These are phyloP conservation scores for Centropristis striata DNA, from an alignment of 2,113 vertebrate genomes.

Conservation along the genomic window DNA sequence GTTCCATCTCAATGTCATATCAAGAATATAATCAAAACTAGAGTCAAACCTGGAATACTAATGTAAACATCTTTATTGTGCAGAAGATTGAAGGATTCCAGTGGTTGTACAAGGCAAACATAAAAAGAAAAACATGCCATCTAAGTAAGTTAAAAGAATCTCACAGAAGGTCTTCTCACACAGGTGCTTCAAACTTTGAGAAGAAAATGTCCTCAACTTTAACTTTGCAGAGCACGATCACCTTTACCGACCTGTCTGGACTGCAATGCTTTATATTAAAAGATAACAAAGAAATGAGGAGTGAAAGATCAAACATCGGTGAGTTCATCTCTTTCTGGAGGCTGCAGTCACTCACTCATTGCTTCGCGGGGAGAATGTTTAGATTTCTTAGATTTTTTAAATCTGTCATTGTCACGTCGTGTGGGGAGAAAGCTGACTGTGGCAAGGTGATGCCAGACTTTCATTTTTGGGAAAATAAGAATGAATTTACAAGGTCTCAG, in stretches of 20 bases:
- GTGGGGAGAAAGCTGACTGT: neutral
- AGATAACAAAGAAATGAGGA: slow-evolving; percentile 11
- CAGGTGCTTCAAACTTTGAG: neutral
- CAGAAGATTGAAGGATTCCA: too few relatives aligned
- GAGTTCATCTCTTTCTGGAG: neutral
- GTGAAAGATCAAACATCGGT: neutral
- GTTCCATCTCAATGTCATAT: too few relatives aligned
- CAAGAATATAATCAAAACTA: too few relatives aligned
- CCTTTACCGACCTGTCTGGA: neutral
- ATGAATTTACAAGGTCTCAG: too few relatives aligned
- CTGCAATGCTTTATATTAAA: slow-evolving; percentile 4
- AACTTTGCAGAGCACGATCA: neutral
- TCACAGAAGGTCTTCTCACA: too few relatives aligned
- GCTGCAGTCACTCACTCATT: neutral
- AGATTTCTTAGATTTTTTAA: slow-evolving; percentile 4
- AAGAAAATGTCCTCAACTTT: neutral
- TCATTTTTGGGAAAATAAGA: neutral
- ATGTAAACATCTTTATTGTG: too few relatives aligned
- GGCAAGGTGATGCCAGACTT: neutral
- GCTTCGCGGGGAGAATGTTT: neutral
- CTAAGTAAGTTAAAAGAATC: too few relatives aligned
- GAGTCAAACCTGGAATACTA: too few relatives aligned
- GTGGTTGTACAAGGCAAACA: too few relatives aligned
- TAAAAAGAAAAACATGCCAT: too few relatives aligned
- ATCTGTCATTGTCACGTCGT: neutral